phyloP scores from a whole-genome alignment of 1,140 invertebrate species.

The Eriocheir sinensis region DNA sequence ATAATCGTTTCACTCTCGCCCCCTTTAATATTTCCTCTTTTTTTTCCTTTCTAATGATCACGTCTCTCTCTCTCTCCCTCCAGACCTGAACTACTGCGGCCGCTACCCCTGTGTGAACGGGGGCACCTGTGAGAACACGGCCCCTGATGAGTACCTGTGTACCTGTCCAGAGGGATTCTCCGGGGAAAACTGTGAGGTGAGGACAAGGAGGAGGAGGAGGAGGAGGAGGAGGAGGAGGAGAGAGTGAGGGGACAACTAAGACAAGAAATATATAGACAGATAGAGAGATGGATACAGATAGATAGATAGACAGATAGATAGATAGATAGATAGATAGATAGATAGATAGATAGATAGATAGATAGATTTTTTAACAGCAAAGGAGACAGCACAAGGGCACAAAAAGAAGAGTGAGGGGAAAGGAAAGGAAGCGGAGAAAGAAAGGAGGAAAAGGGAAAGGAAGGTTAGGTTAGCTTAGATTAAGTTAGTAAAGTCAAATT shows the following conservation, averaged over 20 bases:
- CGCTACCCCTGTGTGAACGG: conserved; percentile 83
- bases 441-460: no score
- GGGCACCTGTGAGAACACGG: conserved; percentile 82
- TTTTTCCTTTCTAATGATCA: no score
- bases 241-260: background rate
- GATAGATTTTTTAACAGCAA: no score
- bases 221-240: background rate
- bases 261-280: background rate
- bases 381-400: no score
- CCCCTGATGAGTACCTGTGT: conserved; percentile 82
- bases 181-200: conserved; percentile 83
- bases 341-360: no score
- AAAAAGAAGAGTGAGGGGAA: conserved; percentile 9
- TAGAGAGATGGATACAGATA: background rate
- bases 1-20: no score
- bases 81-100: conserved; percentile 81
- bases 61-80: background rate
- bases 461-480: no score
- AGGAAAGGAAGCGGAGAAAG: conserved; percentile 2
- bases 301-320: background rate
- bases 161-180: conserved; percentile 81
- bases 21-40: background rate
- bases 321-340: background rate
- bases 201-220: conserved; percentile 24
- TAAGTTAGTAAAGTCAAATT: no score